These are phyloP conservation scores for Synodontis membranacea DNA, from an alignment of 2,113 vertebrate genomes.

Conservation along the genomic window DNA sequence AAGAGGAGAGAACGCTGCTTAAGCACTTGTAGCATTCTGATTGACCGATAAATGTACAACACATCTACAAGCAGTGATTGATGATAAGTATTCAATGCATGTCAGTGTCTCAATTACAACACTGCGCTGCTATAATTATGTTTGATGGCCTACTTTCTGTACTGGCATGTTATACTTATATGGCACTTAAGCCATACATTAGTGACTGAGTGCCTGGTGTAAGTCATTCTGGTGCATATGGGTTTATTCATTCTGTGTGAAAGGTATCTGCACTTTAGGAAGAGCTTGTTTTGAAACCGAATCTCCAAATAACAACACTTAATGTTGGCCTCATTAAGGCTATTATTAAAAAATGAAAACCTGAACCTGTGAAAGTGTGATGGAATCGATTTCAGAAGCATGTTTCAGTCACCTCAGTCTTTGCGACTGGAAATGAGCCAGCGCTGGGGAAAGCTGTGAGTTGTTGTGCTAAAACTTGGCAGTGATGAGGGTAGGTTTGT, in stretches of 20 bases:
- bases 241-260: conserved; percentile 5
- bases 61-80: neutral
- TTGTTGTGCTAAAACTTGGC: conserved; percentile 24
- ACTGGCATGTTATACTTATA: neutral
- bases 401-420: conserved; percentile 34
- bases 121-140: neutral
- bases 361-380: neutral
- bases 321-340: neutral
- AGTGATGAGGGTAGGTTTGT: conserved; percentile 8
- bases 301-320: neutral
- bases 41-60: neutral
- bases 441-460: conserved; percentile 30
- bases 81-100: neutral
- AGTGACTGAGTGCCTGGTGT: neutral
- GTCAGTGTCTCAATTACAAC: neutral
- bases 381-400: conserved; percentile 18
- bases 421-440: conserved; percentile 14
- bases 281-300: neutral
- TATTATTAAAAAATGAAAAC: neutral
- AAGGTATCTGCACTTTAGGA: neutral
- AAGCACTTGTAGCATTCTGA: neutral
- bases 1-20: neutral
- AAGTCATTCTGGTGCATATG: neutral
- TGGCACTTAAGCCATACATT: conserved; percentile 4
- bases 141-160: neutral